Base-by-base conservation (phyloP, 30 jellyfish, hydroid and myxozoan species). In the Aurelia aurita region DNA sequence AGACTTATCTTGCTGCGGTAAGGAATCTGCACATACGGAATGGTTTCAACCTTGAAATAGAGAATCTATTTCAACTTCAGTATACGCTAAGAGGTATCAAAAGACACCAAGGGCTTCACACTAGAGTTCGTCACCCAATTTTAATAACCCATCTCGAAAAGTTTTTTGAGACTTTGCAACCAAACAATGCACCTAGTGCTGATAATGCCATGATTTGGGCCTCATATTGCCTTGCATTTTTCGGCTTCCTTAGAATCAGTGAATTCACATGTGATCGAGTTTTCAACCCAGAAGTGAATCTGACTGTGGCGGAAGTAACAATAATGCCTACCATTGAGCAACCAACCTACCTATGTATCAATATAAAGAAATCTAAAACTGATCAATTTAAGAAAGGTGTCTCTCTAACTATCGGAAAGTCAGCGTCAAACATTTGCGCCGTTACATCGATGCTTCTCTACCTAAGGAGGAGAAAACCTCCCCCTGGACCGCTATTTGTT, bases 241-340 rank as follows among this genome's bases (percentile, higher is more conserved):
- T 67, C 23, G 79, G 79, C 20, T 67, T 67, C 46, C 26, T 67
- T 12, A 28, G 58, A 20, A 25, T 67, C 79, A 67, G 79, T 53
- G 57, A 67, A 34, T 67, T 67, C 57, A 67, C 79, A 18, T 62
- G 28, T 8, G 39, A 62, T 25, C 2, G 35, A 62, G 74, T 8
- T 62, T 62, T 18, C 13, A 35, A 62, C 35, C 74, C 74, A 35
- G 39, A 32, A 32, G 44, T 32, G 4, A 32, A 32, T 32, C 5
- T 32, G 44, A 5, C 44, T 1, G 44, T 32, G 5, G 44, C 44
- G 2, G 44, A 32, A 1, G 5, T 32, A 32, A 32, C 44, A 5
- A 32, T 32, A 32, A 32, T 32, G 44, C 44, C 44, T 32, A 32
- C 44, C 44, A 32, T 32, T 32, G 44, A 32, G 2, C 44, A 32